Conservation (phyloP, 2,797 vertebrate species). For the Anas flavirostris region DNA sequence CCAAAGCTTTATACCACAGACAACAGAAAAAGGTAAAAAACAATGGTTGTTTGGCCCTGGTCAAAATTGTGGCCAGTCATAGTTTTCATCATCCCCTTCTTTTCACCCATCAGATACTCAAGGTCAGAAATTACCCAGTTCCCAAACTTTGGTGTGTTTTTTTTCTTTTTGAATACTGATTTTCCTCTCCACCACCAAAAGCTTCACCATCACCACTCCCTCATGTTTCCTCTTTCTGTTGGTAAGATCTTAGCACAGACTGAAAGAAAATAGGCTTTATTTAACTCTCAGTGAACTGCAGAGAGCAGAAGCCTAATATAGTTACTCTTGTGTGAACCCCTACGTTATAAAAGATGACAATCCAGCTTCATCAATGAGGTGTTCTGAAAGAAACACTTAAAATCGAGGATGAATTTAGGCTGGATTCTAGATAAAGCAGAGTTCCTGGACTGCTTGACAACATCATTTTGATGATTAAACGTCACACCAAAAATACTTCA, state of each 20-base stretch:
- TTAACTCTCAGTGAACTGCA: neutral
- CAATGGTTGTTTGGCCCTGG: rapidly evolving
- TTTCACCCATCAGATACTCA: neutral
- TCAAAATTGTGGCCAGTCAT: neutral
- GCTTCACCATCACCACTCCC: neutral
- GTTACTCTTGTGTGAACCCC: neutral
- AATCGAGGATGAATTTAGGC: neutral
- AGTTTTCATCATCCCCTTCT: neutral
- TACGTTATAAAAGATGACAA: neutral
- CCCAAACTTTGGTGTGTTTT: too few relatives aligned
- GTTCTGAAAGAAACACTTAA: neutral
- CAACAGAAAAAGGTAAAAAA: neutral
- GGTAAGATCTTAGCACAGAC: neutral
- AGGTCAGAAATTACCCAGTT: neutral
- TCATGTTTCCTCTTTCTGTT: neutral
- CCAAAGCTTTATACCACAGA: neutral
- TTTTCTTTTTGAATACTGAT: neutral
- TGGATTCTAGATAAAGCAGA: constrained; percentile 26
- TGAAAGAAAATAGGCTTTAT: neutral
- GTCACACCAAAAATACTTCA: neutral
- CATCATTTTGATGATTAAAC: neutral
- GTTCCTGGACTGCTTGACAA: constrained; percentile 14
- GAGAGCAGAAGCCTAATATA: neutral
- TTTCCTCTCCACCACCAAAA: neutral
- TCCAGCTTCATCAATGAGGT: neutral